Conservation (phyloP, 2,888 invertebrate genomes). For the Omphaloscelis lunosa region DNA sequence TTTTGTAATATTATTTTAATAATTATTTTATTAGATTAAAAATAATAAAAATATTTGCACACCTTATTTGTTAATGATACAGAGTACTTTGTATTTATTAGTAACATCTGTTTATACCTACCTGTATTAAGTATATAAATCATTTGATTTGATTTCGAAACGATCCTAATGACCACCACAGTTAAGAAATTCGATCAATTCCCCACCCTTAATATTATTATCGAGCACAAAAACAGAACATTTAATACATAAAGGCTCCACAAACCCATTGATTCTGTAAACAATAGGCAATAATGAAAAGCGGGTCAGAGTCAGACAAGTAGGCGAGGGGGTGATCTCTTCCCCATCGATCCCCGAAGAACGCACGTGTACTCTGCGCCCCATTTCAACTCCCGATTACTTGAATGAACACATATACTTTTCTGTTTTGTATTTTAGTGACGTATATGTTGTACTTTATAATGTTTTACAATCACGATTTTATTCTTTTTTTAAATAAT, state of each 20-base stretch:
- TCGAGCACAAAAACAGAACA: conserved; percentile 35
- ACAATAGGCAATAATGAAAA: conserved; percentile 63
- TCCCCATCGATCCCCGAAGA: conserved; percentile 59
- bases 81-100: too few species aligned
- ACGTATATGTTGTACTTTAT: neutral
- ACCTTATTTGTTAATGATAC: too few species aligned
- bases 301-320: conserved; percentile 69
- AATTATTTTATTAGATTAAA: too few species aligned
- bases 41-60: too few species aligned
- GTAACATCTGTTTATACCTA: too few species aligned
- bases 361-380: conserved; percentile 65
- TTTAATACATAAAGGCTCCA: conserved; percentile 50
- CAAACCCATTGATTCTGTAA: conserved; percentile 60
- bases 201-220: conserved; percentile 28
- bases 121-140: too few species aligned
- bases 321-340: conserved; percentile 67
- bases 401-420: conserved; percentile 64
- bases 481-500: neutral
- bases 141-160: neutral
- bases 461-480: neutral
- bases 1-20: too few species aligned
- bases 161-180: neutral
- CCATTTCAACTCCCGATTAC: conserved; percentile 60
- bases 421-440: neutral
- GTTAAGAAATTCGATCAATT: conserved; percentile 16